Base-by-base conservation (phyloP, 2,797 vertebrate species). In the Atherinosoma microstoma region DNA sequence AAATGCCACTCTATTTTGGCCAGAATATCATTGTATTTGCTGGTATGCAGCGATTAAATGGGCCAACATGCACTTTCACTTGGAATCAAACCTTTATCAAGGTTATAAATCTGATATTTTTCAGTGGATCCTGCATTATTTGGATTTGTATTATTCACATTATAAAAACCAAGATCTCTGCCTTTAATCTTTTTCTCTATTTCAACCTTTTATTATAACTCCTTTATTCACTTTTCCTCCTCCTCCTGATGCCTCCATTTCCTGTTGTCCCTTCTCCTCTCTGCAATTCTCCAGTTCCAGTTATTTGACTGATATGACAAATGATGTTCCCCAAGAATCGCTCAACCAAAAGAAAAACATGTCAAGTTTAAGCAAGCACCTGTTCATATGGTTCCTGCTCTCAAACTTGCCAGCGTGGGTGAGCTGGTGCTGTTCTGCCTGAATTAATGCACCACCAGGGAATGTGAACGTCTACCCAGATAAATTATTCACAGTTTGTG, bases 401-500 rank as follows among this genome's bases (percentile, higher is more conserved):
- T 60, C 53, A 67, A 76, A 62, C 32, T 40, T 64, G 69, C 62
- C 40, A 22, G 65, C 11, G 54, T 69, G 80, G 69, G 66, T 45
- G 80, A 67, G 73, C 34, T 54, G 53, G 16, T 58, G 29, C 64
- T 64, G 63, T 47, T 74, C 60, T 24, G 79, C 15, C 70, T 24
- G 58, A 85, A 70, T 80, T 67, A 63, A 57, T 51, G 68, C 59
- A 66, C 73, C 73, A 79, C 82, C 51, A 51, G 80, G 73, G 67
- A 53, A 79, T 69, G 32, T 77, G 58, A 45, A 69, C 65, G 73
- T 80, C 64, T 78, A 84, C 86, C 65, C 40, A 38, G 36, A 81
- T 84, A 78, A 84, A 90, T 85, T 82, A 89, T 84, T 87, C 66
- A 90, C 64, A 70, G 13, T 61, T 22, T 73, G 36, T 54, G 68